These are phyloP conservation scores for Drosophila sulfurigaster DNA, from an alignment of 1,140 invertebrate genomes.

Conservation along the genomic window DNA sequence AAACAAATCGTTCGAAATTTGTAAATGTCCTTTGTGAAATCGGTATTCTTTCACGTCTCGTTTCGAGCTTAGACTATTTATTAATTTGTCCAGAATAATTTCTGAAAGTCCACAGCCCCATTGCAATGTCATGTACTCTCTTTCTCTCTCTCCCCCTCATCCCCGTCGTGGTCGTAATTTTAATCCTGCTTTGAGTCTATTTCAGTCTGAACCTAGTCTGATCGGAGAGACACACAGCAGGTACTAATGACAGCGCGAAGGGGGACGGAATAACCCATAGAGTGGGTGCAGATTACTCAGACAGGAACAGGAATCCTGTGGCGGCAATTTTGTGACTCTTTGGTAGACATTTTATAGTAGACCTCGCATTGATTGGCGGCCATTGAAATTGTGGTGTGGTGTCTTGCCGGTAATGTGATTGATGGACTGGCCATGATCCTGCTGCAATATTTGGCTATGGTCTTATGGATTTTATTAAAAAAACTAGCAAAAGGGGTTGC, in stretches of 20 bases:
- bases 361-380: conserved; percentile 65
- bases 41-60: conserved; percentile 33
- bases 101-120: conserved; percentile 19
- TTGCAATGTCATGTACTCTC: conserved; percentile 43
- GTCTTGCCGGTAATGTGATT: conserved; percentile 69
- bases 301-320: conserved; percentile 31
- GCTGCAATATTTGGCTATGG: conserved; percentile 45
- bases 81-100: conserved; percentile 72
- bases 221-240: conserved; percentile 68
- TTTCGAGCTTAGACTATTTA: conserved; percentile 55
- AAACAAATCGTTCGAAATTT: conserved; percentile 76
- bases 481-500: conserved; percentile 40
- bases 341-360: conserved; percentile 54
- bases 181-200: conserved; percentile 25
- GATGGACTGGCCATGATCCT: conserved; percentile 64
- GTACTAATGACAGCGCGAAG: conserved; percentile 36
- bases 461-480: conserved; percentile 69
- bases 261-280: neutral
- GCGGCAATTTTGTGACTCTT: conserved; percentile 69
- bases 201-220: conserved; percentile 13
- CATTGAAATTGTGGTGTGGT: conserved; percentile 66
- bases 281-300: conserved; percentile 21
- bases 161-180: conserved; percentile 2
- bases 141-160: neutral
- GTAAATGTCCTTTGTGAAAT: conserved; percentile 69